These are phyloP conservation scores for Myrmecophaga tridactyla DNA, from an alignment of 2,113 vertebrate genomes.

Conservation along the genomic window DNA sequence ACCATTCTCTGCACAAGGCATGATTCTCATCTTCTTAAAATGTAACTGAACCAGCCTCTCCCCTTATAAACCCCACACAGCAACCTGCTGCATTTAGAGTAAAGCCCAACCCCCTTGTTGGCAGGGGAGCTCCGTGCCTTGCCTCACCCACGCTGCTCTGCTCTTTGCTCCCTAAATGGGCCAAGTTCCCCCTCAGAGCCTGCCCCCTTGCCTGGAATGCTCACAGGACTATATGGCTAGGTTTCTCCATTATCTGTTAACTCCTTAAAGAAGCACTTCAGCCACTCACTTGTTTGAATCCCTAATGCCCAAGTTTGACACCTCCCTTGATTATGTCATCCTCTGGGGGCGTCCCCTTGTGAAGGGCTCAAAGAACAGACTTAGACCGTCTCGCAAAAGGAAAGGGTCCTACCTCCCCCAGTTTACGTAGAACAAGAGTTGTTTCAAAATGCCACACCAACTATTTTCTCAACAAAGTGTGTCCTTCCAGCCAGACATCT, in stretches of 20 bases:
- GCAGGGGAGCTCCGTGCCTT: no score
- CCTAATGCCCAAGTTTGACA: no score
- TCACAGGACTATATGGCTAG: no score
- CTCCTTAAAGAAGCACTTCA: not conserved
- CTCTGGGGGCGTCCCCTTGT: not conserved
- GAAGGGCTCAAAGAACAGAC: no score
- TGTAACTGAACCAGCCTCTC: no score
- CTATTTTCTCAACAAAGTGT: not conserved
- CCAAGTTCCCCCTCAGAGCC: not conserved
- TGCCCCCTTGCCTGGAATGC: not conserved
- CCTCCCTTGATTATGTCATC: not conserved
- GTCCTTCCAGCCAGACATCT: not conserved
- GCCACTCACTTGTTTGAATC: rapidly evolving
- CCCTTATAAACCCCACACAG: not conserved
- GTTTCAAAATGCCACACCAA: not conserved
- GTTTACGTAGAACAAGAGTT: not conserved
- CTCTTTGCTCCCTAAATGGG: not conserved
- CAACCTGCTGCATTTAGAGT: not conserved
- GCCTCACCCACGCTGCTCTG: not conserved
- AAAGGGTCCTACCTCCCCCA: not conserved
- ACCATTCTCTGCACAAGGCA: not conserved
- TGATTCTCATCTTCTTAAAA: not conserved
- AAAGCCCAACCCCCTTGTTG: not conserved
- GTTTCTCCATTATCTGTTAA: no score
- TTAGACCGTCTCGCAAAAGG: not conserved